Conservation (phyloP, 2,888 invertebrate species). For the Polia nebulosa region DNA sequence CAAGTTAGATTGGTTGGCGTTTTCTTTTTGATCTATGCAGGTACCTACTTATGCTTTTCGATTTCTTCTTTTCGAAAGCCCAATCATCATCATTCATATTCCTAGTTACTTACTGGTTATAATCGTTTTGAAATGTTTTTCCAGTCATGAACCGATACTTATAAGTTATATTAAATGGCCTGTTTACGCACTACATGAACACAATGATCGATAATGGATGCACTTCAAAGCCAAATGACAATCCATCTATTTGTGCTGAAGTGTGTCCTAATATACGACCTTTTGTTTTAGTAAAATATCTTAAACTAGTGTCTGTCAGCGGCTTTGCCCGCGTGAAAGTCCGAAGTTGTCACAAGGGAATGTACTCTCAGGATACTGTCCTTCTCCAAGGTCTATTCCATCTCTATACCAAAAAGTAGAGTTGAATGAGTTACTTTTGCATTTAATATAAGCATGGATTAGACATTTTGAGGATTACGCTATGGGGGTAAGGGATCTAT, state of each 20-base stretch:
- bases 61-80: too few relatives aligned
- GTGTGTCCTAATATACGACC: too few relatives aligned
- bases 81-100: too few relatives aligned
- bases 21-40: neutral
- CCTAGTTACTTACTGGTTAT: neutral
- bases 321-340: too few relatives aligned
- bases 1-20: neutral
- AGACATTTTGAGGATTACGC: neutral
- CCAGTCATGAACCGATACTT: neutral
- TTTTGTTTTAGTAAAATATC: neutral
- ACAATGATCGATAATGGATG: neutral
- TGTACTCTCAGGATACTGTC: neutral
- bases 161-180: neutral
- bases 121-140: neutral
- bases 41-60: neutral
- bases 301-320: too few relatives aligned
- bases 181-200: neutral
- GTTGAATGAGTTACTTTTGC: too few relatives aligned
- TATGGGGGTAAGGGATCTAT: neutral
- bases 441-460: neutral
- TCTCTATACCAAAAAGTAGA: too few relatives aligned
- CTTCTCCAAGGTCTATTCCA: too few relatives aligned
- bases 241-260: neutral
- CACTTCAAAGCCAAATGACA: neutral
- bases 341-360: neutral